Conservation (phyloP, 2,113 vertebrate species). For the Propithecus coquereli region DNA sequence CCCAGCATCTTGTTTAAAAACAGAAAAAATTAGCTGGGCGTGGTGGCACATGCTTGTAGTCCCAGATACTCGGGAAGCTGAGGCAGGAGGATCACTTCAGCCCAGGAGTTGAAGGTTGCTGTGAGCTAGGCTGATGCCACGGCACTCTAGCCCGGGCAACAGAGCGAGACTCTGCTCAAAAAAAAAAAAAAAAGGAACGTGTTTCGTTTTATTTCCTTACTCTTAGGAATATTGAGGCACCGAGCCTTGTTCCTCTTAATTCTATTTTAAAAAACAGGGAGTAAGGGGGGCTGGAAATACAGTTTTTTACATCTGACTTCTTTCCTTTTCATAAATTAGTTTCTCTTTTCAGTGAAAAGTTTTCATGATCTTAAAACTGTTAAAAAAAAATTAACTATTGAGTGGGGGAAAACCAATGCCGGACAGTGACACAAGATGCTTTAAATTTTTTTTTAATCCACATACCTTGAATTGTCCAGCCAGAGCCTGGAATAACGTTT, state of each 20-base stretch:
- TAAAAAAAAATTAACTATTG: neutral
- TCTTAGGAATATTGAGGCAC: neutral
- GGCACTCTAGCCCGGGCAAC: no score
- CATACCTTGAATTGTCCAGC: conserved; percentile 31
- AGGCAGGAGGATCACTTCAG: no score
- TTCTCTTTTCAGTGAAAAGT: conserved; percentile 5
- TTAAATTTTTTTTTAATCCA: neutral
- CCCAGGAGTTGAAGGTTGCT: no score
- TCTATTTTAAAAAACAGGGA: neutral
- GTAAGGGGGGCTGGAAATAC: neutral
- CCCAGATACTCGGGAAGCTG: no score
- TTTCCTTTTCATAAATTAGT: neutral
- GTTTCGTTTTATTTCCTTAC: neutral
- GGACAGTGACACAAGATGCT: neutral
- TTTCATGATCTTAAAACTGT: neutral
- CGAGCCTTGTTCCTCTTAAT: neutral
- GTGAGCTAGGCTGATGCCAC: no score
- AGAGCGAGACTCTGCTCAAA: no score
- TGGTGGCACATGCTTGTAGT: no score
- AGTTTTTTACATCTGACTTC: neutral
- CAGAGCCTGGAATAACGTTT: conserved; percentile 44
- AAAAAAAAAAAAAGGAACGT: neutral
- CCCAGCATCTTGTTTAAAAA: neutral
- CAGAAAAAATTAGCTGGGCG: no score
- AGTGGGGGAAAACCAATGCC: neutral